These are phyloP conservation scores for Platynereis dumerilii DNA, from an alignment of 2,888 invertebrate genomes.

Conservation along the genomic window DNA sequence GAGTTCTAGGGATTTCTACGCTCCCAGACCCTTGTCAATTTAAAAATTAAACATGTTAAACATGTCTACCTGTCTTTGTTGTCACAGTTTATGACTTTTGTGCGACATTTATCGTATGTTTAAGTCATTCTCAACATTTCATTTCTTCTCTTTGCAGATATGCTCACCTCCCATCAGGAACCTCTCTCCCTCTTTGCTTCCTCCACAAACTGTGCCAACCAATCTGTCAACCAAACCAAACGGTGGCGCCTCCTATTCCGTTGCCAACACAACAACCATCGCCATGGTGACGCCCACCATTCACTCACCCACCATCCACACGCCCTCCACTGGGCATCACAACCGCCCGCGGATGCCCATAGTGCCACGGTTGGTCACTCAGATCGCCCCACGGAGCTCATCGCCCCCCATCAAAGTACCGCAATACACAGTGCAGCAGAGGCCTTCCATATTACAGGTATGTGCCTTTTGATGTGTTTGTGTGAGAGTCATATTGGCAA, in stretches of 20 bases:
- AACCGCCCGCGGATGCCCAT: neutral
- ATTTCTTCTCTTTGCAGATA: too few relatives aligned
- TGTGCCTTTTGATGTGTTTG: neutral
- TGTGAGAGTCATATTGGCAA: too few relatives aligned
- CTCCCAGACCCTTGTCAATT: too few relatives aligned
- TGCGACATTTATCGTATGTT: too few relatives aligned
- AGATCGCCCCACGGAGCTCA: conserved; percentile 25
- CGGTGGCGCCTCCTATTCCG: neutral
- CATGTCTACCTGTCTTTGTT: too few relatives aligned
- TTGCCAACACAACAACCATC: conserved; percentile 12
- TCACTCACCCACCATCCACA: conserved; percentile 2
- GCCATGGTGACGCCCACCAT: too few relatives aligned
- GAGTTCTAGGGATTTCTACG: too few relatives aligned
- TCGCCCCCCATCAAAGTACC: conserved; percentile 53
- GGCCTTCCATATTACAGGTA: conserved; percentile 25
- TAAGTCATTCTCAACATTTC: too few relatives aligned
- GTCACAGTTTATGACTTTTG: too few relatives aligned
- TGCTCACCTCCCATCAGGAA: too few relatives aligned
- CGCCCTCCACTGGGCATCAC: conserved; percentile 8
- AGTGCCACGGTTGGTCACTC: conserved; percentile 14
- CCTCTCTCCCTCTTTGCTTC: conserved; percentile 6
- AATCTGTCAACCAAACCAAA: conserved; percentile 20
- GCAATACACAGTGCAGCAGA: conserved; percentile 41
- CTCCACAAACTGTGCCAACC: conserved; percentile 24
- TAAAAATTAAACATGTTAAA: too few relatives aligned